A percentile compares a stretch with the other conserved stretches of the same genome.
phyloP scores from a whole-genome alignment of 2,888 invertebrate genomes.

The Abrostola triplasia region DNA sequence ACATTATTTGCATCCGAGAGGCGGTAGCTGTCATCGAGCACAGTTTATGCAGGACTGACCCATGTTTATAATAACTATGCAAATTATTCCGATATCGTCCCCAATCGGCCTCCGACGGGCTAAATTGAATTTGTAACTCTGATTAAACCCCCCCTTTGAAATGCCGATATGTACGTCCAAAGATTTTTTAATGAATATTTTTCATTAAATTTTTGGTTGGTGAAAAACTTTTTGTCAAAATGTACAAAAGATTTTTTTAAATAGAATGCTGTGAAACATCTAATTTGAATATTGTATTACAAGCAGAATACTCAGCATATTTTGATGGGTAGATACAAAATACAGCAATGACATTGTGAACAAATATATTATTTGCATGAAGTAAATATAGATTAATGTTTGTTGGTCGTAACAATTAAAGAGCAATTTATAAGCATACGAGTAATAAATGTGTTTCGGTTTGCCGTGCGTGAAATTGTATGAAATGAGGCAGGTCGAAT shows the following conservation, averaged over 20 bases:
- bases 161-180: constrained; percentile 68
- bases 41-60: constrained; percentile 85
- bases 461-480: too few relatives aligned
- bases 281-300: not conserved
- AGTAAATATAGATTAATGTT: too few relatives aligned
- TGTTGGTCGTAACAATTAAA: too few relatives aligned
- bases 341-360: too few relatives aligned
- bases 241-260: not conserved
- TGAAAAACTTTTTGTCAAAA: constrained; percentile 18
- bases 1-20: constrained; percentile 78
- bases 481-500: too few relatives aligned
- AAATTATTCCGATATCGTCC: constrained; percentile 84
- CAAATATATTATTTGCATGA: too few relatives aligned
- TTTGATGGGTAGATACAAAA: not conserved
- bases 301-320: not conserved
- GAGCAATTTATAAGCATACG: too few relatives aligned
- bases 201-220: constrained; percentile 39
- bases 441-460: too few relatives aligned
- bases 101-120: constrained; percentile 76
- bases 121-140: constrained; percentile 87
- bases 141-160: constrained; percentile 83
- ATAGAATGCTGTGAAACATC: too few relatives aligned
- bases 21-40: constrained; percentile 79
- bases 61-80: constrained; percentile 88
- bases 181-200: constrained; percentile 66